These are phyloP conservation scores for Sebastes elongatus DNA, from an alignment of 2,797 vertebrate genomes.

Conservation along the genomic window DNA sequence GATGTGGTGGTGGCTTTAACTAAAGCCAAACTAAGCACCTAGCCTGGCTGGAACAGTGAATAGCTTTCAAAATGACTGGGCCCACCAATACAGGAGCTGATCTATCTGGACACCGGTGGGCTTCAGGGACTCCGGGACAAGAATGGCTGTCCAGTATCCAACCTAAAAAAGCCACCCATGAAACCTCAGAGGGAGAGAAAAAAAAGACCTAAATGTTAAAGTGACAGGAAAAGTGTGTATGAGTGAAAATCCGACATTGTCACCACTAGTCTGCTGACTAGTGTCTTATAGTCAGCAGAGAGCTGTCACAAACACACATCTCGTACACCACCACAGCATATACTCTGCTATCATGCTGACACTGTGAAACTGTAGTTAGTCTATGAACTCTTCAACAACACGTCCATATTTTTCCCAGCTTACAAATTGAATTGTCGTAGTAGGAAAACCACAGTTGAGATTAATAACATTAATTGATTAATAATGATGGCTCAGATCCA, in stretches of 20 bases:
- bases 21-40: constrained; percentile 9
- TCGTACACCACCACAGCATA: constrained; percentile 12
- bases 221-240: constrained; percentile 28
- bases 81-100: neutral
- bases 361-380: constrained; percentile 35
- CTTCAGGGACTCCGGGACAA: neutral
- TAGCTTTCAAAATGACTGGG: neutral
- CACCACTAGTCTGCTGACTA: constrained; percentile 55
- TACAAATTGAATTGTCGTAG: neutral
- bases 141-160: neutral
- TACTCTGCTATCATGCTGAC: constrained; percentile 60
- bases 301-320: constrained; percentile 61
- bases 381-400: constrained; percentile 44
- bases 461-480: neutral
- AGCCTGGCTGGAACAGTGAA: neutral
- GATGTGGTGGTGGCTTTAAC: neutral
- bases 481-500: neutral
- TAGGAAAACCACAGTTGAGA: neutral
- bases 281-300: constrained; percentile 34
- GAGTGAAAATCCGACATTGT: constrained; percentile 42
- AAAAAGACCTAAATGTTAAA: constrained; percentile 11
- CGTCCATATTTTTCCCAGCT: neutral
- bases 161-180: neutral
- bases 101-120: neutral
- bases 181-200: neutral